These are phyloP conservation scores for Pempheris klunzingeri DNA, from an alignment of 2,797 vertebrate species.

Conservation along the genomic window DNA sequence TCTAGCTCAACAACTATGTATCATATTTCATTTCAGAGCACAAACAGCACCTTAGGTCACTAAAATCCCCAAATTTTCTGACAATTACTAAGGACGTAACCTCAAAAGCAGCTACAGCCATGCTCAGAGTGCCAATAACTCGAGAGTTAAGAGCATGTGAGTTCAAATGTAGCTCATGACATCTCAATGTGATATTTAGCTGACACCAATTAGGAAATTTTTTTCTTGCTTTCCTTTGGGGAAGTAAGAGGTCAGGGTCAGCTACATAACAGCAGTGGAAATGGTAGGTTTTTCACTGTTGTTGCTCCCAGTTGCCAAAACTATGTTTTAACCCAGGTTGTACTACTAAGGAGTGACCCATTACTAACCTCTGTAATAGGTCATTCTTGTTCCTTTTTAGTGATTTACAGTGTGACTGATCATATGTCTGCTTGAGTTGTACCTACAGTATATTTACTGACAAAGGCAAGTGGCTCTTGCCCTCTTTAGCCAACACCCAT, in stretches of 20 bases:
- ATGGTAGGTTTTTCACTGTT: conserved; percentile 19
- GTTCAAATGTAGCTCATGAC: conserved; percentile 54
- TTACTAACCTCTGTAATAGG: not conserved
- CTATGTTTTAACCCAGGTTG: not conserved
- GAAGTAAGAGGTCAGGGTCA: conserved; percentile 45
- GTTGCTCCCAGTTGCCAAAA: not conserved
- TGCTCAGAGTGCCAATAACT: conserved; percentile 36
- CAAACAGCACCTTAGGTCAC: not conserved
- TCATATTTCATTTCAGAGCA: not conserved
- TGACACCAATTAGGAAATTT: conserved; percentile 47
- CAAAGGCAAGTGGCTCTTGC: conserved; percentile 35
- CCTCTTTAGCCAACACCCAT: conserved; percentile 66
- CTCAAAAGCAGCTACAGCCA: conserved; percentile 4
- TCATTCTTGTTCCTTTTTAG: conserved; percentile 14
- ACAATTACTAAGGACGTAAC: conserved; percentile 25
- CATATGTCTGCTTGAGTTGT: not conserved
- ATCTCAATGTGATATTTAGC: conserved; percentile 43
- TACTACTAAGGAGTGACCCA: not conserved
- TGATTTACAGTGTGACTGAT: not conserved
- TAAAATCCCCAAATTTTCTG: conserved; percentile 13
- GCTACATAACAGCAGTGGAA: conserved; percentile 35
- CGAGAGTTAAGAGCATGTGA: conserved; percentile 57
- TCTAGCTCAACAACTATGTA: not conserved
- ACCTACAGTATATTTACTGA: conserved; percentile 18
- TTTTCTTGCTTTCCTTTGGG: conserved; percentile 22